Percentiles rank a stretch among this genome's conserved stretches.
These are phyloP conservation scores for Omphaloscelis lunosa DNA, from an alignment of 2,888 invertebrate genomes.

Conservation along the genomic window DNA sequence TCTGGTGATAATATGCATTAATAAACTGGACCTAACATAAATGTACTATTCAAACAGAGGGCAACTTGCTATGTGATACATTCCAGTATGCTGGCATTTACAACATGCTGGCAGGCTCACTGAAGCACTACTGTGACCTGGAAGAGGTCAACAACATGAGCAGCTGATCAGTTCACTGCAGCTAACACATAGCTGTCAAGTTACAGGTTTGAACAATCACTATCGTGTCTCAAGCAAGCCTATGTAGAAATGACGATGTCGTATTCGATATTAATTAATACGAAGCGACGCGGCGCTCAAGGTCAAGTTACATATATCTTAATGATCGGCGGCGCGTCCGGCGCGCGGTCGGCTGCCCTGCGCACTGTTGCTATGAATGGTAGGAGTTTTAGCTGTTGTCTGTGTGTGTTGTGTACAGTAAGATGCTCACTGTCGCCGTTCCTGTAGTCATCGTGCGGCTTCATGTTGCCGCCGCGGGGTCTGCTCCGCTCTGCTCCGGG, in stretches of 20 bases:
- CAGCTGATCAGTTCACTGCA: constrained; percentile 31
- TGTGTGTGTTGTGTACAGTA: not conserved
- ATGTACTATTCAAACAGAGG: constrained; percentile 5
- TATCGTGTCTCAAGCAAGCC: not conserved
- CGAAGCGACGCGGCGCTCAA: constrained; percentile 51
- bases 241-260: constrained; percentile 14
- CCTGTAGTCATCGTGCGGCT: constrained; percentile 79
- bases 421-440: constrained; percentile 82
- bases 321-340: constrained; percentile 30
- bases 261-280: constrained; percentile 28
- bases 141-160: constrained; percentile 30
- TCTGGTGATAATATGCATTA: constrained; percentile 26
- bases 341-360: constrained; percentile 6
- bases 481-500: constrained; percentile 29
- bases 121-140: constrained; percentile 4
- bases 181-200: not conserved
- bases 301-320: constrained; percentile 55
- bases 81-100: too few species aligned
- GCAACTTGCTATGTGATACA: not conserved
- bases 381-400: not conserved
- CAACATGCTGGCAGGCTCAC: not conserved
- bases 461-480: constrained; percentile 71
- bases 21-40: constrained; percentile 11
- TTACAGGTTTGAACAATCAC: not conserved
- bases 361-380: constrained; percentile 24